Evolutionary conservation across 2,888 invertebrate species (phyloP).

Genomic region (Scelioninae gen. 1): DNA sequence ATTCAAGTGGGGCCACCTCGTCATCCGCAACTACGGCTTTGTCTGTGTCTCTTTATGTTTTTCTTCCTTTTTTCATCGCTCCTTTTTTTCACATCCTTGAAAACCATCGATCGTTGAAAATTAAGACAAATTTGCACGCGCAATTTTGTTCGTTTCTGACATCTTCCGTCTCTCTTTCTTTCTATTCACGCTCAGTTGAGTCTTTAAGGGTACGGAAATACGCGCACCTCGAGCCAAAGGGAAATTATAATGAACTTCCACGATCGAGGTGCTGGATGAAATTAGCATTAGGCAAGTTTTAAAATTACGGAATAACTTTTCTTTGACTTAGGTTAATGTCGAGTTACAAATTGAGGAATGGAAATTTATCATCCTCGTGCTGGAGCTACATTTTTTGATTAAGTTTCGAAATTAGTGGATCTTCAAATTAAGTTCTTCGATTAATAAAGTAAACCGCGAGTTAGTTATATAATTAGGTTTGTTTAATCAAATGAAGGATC

Average conservation of each 20-base stretch:
- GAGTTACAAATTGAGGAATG: slow-evolving; percentile 14
- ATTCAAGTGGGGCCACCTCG: slow-evolving; percentile 70
- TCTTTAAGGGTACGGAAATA: slow-evolving; percentile 26
- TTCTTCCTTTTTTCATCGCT: not conserved
- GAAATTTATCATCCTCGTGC: slow-evolving; percentile 23
- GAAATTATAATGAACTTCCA: slow-evolving; percentile 51
- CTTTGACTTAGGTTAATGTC: slow-evolving; percentile 33
- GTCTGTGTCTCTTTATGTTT: slow-evolving; percentile 61
- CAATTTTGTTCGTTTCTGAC: slow-evolving; percentile 39
- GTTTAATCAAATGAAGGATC: too few species aligned
- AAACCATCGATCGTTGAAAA: slow-evolving; percentile 39
- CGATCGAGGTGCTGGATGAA: slow-evolving; percentile 44
- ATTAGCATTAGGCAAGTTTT: slow-evolving; percentile 54
- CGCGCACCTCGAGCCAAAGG: slow-evolving; percentile 15
- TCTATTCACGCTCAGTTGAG: slow-evolving; percentile 16
- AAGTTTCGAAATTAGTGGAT: too few species aligned
- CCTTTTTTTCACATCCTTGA: slow-evolving; percentile 4
- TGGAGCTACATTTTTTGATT: too few species aligned
- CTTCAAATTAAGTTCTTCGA: too few species aligned
- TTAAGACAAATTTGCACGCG: slow-evolving; percentile 62
- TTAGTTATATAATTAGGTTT: too few species aligned
- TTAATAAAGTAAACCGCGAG: too few species aligned
- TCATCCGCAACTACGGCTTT: slow-evolving; percentile 67
- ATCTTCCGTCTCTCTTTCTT: slow-evolving; percentile 15
- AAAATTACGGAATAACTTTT: slow-evolving; percentile 47